Base-by-base conservation (phyloP, 2,797 vertebrate genomes). In the Hydrophis major region DNA sequence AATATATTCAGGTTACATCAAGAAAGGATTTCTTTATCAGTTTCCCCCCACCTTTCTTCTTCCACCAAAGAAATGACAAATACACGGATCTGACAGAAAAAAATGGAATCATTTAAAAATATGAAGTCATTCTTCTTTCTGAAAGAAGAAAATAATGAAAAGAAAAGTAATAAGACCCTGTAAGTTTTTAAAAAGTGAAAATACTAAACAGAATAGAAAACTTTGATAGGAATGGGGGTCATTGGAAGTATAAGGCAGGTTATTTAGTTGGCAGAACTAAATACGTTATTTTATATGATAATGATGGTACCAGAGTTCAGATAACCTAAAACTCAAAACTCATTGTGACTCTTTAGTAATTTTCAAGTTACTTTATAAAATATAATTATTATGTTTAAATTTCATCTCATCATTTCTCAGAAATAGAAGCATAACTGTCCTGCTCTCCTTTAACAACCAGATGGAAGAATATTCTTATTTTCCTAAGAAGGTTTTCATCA, bases 361-460 rank as follows among this genome's bases (percentile, higher is more conserved):
- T 78, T 47, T 55, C 14, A 66, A n/a, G 56, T 32, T 4, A 47
- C 32, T 20, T 89, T 57, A 18, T 78, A 37, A 47, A 14, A 2
- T 89, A 6, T 60, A 92, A 86, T 83, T n/a, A n/a, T 86, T 57
- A 32, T 59, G 11, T 14, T 42, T 87, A 50, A 18, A 20, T 53
- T n/a, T 32, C 13, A 16, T 90, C 37, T 87, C 55, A 3, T 0
- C 20, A 5, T 91, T 28, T 13, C 5, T 27, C 13, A 87, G n/a
- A 59, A n/a, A 92, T 50, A 69, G 87, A 90, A 87, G 88, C 53
- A 95, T 2, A 42, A 61, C 94, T 86, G 20, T 89, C 18, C n/a
- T 55, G 66, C 8, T 50, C 47, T 37, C 16, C 10, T 60, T 28
- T 66, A 25, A 37, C 86, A 90, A 56, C 4, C 50, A 4, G n/a